phyloP scores from a whole-genome alignment of 2,888 invertebrate genomes.

The Beris chalybata region DNA sequence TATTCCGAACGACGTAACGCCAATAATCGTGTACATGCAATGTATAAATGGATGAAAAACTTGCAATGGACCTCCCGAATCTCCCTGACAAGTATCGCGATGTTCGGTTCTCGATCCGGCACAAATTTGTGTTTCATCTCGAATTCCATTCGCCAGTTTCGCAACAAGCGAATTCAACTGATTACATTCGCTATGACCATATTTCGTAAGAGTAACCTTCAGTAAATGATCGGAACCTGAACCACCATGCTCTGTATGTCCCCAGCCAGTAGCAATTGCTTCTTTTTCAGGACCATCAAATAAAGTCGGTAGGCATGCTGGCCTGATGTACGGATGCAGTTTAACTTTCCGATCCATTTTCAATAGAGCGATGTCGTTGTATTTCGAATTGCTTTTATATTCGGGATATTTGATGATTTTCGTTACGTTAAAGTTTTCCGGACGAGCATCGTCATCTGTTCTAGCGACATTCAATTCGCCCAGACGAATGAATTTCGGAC shows the following conservation, averaged over 20 bases:
- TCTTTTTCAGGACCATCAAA: slow-evolving; percentile 42
- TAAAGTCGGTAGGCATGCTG: slow-evolving; percentile 53
- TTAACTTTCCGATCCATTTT: slow-evolving; percentile 12
- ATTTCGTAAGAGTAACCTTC: slow-evolving; percentile 55
- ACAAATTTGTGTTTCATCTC: slow-evolving; percentile 33
- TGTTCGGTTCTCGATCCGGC: slow-evolving; percentile 24
- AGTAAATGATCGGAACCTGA: slow-evolving; percentile 49
- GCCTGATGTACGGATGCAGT: slow-evolving; percentile 46
- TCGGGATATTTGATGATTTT: slow-evolving; percentile 51
- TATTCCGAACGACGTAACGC: slow-evolving; percentile 54
- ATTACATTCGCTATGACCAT: slow-evolving; percentile 19
- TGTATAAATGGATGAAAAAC: slow-evolving; percentile 42
- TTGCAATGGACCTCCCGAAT: slow-evolving; percentile 63
- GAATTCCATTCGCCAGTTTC: slow-evolving; percentile 29
- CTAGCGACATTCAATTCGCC: slow-evolving; percentile 49
- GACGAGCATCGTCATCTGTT: slow-evolving; percentile 47
- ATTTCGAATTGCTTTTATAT: slow-evolving; percentile 49
- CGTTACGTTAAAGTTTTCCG: slow-evolving; percentile 48
- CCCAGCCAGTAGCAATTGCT: slow-evolving; percentile 58
- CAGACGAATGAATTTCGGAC: slow-evolving; percentile 46
- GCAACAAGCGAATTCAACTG: background rate
- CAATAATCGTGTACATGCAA: slow-evolving; percentile 55
- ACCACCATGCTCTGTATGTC: slow-evolving; percentile 51
- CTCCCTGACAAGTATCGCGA: slow-evolving; percentile 51
- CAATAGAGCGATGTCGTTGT: slow-evolving; percentile 33